Evolutionary conservation across 2,888 invertebrate species (phyloP), one percentile per base, ranked within the genome.

Genomic region (Cybosia mesomella): DNA sequence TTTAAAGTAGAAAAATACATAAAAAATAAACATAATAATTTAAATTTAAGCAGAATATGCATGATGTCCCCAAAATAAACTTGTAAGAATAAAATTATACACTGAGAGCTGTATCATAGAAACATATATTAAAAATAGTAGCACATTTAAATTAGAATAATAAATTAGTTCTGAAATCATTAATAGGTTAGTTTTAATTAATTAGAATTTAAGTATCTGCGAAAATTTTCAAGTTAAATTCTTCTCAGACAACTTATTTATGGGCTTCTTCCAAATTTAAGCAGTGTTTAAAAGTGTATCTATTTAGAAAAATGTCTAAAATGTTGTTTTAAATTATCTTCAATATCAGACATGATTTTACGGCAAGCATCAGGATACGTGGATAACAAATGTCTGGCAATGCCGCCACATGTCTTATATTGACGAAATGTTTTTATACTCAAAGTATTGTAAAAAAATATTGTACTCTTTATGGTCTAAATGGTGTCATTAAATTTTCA

Each of bases 81-180:
- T 18, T 24, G 1, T 43, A 22, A 11, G 2, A 18, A 24, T 18
- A 22, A 28, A 49, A 61, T n/a, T 49, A 4, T 28, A 43, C 18
- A 7, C 15, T 36, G 10, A 43, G n/a, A 28, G 49, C 18, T 61
- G 24, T 49, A 43, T 43, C 24, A 43, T 61, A 61, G n/a, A 22
- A 62, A 54, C 58, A 58, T 72, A n/a, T n/a, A n/a, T n/a, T n/a
- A 67, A 49, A 28, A 24, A 7, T 24, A 24, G 13, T 34, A 58
- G 58, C 32, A 58, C 34, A n/a, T 62, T 32, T 53, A 53, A 43
- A 58, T 39, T 58, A 64, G 43, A 9, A 60, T 36, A 15, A 60
- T 39, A 1, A 60, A 43, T 39, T 39, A 58, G n/a, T 34, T 58
- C 10, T 34, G n/a, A 4, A n/a, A 34, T 58, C 58, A 15, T 34